Conservation (phyloP, 2,113 vertebrate species). For the Agelaius tricolor region DNA sequence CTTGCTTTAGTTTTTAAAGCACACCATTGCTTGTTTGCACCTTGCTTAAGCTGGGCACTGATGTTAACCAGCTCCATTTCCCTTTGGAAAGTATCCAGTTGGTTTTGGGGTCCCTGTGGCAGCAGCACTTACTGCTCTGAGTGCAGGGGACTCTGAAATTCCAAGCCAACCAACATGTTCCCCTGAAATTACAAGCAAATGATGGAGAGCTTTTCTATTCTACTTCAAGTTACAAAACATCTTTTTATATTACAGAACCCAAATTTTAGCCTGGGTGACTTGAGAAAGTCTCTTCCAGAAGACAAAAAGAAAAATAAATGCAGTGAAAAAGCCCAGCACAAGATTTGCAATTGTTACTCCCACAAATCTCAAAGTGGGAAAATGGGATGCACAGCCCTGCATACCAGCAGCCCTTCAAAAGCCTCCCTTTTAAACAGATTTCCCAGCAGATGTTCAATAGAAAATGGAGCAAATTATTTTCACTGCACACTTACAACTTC, state of each 20-base stretch:
- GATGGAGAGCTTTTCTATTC: background rate
- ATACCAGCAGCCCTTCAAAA: constrained; percentile 14
- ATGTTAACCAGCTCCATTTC: background rate
- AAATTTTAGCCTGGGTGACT: background rate
- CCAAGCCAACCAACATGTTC: background rate
- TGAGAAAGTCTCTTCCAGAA: background rate
- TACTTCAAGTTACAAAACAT: background rate
- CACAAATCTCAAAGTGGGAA: background rate
- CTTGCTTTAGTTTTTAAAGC: background rate
- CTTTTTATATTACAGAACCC: background rate
- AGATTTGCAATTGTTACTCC: background rate
- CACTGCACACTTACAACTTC: background rate
- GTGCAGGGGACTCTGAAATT: background rate
- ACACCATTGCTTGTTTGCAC: background rate
- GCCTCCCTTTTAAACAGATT: constrained; percentile 10
- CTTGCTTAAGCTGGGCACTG: background rate
- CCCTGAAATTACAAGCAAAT: background rate
- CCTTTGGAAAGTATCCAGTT: background rate
- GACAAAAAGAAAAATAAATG: background rate
- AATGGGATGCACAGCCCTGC: background rate
- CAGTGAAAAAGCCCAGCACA: background rate
- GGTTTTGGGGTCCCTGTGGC: background rate
- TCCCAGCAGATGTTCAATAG: constrained; percentile 48
- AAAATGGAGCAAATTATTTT: constrained; percentile 37
- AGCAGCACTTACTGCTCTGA: background rate